These are phyloP conservation scores for Caenorhabditis panamensis DNA, from an alignment of 2,888 invertebrate genomes.

Conservation along the genomic window DNA sequence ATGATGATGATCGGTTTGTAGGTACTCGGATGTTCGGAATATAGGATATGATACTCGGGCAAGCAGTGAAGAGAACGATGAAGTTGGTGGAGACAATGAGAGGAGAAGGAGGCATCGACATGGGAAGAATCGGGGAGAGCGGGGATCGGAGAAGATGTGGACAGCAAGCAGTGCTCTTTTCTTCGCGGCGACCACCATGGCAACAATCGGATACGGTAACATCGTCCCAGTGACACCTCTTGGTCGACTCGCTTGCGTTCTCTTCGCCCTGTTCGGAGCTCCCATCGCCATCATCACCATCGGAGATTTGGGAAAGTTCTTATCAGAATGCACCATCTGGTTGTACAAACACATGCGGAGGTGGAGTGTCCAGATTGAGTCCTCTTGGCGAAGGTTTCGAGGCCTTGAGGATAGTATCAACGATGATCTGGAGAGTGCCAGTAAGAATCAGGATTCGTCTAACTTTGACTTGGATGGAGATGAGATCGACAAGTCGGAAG, in stretches of 20 bases:
- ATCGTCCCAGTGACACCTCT: conserved; percentile 80
- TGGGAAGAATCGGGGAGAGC: conserved; percentile 71
- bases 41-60: conserved; percentile 38
- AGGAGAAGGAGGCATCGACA: conserved; percentile 61
- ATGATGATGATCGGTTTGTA: conserved; percentile 17
- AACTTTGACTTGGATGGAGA: conserved; percentile 65
- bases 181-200: conserved; percentile 81
- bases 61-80: conserved; percentile 57
- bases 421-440: conserved; percentile 41
- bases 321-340: conserved; percentile 81
- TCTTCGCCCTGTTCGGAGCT: conserved; percentile 81
- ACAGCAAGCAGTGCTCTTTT: conserved; percentile 80
- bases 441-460: conserved; percentile 56
- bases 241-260: conserved; percentile 80
- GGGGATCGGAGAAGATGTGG: conserved; percentile 79
- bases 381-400: conserved; percentile 37
- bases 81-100: conserved; percentile 42
- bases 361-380: conserved; percentile 32
- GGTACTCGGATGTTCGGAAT: conserved; percentile 75
- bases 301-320: conserved; percentile 81
- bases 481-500: conserved; percentile 77
- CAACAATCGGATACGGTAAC: conserved; percentile 81
- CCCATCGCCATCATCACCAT: conserved; percentile 81
- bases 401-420: conserved; percentile 47
- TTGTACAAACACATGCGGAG: conserved; percentile 76